phyloP scores from a whole-genome alignment of 2,797 vertebrate genomes.

The Coracias cyanogaster region DNA sequence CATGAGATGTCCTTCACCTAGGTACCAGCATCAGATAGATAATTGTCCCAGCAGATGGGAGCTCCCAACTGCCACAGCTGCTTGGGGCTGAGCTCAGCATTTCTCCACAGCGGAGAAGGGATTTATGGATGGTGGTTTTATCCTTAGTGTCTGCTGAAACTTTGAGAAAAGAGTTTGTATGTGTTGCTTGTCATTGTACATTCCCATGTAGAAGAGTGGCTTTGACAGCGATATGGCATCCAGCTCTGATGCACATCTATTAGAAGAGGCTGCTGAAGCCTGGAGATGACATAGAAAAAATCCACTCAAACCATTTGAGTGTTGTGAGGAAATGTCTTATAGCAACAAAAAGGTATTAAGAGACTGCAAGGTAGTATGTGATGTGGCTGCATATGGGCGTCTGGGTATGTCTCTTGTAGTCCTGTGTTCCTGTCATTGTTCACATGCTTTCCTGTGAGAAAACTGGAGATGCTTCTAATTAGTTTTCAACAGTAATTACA shows the following conservation, averaged over 20 bases:
- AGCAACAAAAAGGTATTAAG: not conserved
- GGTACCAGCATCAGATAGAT: not conserved
- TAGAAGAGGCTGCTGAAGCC: not conserved
- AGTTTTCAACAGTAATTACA: not conserved
- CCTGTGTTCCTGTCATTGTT: not conserved
- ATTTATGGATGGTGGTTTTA: not conserved
- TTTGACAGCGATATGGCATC: not conserved
- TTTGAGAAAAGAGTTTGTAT: not conserved
- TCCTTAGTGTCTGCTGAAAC: not conserved
- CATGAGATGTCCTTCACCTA: not conserved
- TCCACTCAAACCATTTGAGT: not conserved
- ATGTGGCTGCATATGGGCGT: accelerated
- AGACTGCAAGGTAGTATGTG: not conserved
- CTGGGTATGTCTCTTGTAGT: not conserved
- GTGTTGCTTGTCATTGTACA: not conserved
- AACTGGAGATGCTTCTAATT: not conserved
- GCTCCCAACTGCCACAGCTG: not conserved
- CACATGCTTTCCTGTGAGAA: not conserved
- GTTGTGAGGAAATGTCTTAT: not conserved
- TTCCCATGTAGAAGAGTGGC: not conserved
- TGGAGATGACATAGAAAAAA: not conserved
- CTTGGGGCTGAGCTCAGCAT: not conserved
- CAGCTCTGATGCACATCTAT: not conserved
- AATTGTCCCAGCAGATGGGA: not conserved
- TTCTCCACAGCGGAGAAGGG: not conserved